Evolutionary conservation across 2,888 invertebrate species (phyloP).

Genomic region (Cosmia pyralina): DNA sequence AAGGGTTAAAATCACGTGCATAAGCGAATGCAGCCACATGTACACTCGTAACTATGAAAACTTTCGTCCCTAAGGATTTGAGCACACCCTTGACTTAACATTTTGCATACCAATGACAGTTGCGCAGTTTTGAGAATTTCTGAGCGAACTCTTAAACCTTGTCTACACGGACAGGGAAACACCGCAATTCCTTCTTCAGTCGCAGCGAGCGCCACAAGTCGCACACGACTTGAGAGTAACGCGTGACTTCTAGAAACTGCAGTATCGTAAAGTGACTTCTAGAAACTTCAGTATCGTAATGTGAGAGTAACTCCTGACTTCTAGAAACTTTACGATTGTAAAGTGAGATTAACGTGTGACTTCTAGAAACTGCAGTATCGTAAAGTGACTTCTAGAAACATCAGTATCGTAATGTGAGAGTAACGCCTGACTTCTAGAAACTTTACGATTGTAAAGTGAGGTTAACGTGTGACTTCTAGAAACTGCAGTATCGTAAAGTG

Average conservation of each 20-base stretch:
- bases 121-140: slow-evolving; percentile 41
- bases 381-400: no score
- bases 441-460: no score
- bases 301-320: no score
- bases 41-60: slow-evolving; percentile 44
- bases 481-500: no score
- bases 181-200: neutral
- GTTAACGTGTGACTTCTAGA: neutral
- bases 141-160: neutral
- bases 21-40: slow-evolving; percentile 29
- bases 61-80: slow-evolving; percentile 45
- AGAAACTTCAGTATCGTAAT: neutral
- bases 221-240: neutral
- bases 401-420: no score
- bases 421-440: no score
- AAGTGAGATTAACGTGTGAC: no score
- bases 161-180: neutral
- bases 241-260: neutral
- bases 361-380: neutral
- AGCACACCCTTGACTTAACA: slow-evolving; percentile 48
- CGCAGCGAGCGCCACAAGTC: neutral
- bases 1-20: slow-evolving; percentile 51
- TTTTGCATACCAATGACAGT: slow-evolving; percentile 58
- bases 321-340: no score
- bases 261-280: neutral